phyloP scores from a whole-genome alignment of 2,797 vertebrate species.

The Syngnathus acus region DNA sequence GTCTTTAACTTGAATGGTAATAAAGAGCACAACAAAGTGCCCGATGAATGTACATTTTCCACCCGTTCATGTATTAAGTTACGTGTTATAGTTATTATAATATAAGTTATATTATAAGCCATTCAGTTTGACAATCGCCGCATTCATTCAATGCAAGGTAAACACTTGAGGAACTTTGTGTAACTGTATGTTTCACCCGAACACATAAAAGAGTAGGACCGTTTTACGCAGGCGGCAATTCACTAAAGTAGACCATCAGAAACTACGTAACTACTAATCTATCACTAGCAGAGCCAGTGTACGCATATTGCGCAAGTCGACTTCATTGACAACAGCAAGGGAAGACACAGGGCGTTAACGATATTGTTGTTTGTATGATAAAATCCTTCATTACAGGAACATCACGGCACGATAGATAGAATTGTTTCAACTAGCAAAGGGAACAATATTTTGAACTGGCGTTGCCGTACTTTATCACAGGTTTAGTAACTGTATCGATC shows the following conservation, averaged over 20 bases:
- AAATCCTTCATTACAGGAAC: background rate
- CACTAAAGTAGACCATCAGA: conserved; percentile 10
- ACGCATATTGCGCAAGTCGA: conserved; percentile 29
- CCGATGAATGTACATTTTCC: background rate
- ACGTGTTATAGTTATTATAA: too few species aligned
- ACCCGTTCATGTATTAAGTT: background rate
- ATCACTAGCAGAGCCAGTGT: background rate
- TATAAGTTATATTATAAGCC: background rate
- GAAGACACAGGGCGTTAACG: conserved; percentile 19
- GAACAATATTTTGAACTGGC: background rate
- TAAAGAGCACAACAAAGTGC: background rate
- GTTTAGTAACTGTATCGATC: background rate
- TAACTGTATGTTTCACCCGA: conserved; percentile 11
- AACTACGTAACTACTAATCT: background rate
- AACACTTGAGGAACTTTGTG: background rate
- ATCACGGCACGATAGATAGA: background rate
- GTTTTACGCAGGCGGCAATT: conserved; percentile 33
- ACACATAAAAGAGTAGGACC: conserved; percentile 16
- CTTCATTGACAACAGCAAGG: conserved; percentile 17
- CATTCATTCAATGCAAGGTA: background rate
- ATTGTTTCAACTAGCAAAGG: background rate
- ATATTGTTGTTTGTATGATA: background rate
- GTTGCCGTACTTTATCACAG: background rate
- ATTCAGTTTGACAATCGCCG: background rate
- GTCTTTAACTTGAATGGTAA: background rate